These are phyloP conservation scores for Bombus soroeensis DNA, from an alignment of 1,140 invertebrate species.

Conservation along the genomic window DNA sequence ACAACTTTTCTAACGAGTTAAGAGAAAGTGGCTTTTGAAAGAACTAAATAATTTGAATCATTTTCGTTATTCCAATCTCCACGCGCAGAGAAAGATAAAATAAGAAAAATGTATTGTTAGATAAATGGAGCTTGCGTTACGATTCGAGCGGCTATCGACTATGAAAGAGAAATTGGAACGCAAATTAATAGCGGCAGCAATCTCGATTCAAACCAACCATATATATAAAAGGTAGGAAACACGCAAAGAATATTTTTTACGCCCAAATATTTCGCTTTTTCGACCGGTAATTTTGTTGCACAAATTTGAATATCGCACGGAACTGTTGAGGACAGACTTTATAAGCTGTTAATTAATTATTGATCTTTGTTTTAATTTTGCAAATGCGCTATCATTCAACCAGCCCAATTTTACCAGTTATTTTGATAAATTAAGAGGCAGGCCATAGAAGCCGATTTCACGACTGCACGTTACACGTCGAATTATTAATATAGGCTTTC, in stretches of 20 bases:
- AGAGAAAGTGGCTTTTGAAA: too few species aligned
- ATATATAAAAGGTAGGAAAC: not conserved
- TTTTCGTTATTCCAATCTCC: too few species aligned
- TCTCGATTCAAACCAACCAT: not conserved
- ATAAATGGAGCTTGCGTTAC: too few species aligned
- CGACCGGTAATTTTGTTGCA: not conserved
- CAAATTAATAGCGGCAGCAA: not conserved
- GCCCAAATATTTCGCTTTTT: not conserved
- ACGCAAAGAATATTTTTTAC: not conserved
- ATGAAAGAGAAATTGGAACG: too few species aligned
- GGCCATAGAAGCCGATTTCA: not conserved
- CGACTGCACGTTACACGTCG: not conserved
- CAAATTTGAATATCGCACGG: not conserved
- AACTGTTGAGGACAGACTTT: too few species aligned
- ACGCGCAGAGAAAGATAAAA: too few species aligned
- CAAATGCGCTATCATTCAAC: not conserved
- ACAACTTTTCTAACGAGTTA: too few species aligned
- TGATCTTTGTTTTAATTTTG: not conserved
- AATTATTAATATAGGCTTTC: not conserved
- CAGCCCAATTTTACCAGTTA: too few species aligned
- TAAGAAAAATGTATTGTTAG: too few species aligned
- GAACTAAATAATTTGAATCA: too few species aligned
- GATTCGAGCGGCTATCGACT: too few species aligned
- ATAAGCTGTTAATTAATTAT: not conserved
- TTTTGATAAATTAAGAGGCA: not conserved